These are phyloP conservation scores for Paramormyrops kingsleyae DNA, from an alignment of 2,113 vertebrate species.

Conservation along the genomic window DNA sequence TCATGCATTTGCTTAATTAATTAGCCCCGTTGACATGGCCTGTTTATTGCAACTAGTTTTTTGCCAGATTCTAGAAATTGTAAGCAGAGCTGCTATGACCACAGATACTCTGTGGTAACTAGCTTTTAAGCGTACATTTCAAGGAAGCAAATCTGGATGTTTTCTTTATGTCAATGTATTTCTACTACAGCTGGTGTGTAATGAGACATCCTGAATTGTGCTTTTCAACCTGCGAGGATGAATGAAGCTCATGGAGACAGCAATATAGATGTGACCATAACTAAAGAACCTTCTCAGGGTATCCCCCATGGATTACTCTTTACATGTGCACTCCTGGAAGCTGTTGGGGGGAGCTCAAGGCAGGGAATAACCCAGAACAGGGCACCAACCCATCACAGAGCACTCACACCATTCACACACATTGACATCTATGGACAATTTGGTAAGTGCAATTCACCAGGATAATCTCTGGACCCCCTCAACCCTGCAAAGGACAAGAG, in stretches of 20 bases:
- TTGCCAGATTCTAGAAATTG: not conserved
- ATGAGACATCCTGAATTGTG: not conserved
- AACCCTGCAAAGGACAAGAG: not conserved
- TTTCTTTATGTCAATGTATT: not conserved
- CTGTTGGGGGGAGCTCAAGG: not conserved
- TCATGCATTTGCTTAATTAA: slow-evolving; percentile 2
- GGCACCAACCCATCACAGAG: not conserved
- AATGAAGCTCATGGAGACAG: not conserved
- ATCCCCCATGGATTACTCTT: not conserved
- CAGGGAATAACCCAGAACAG: not conserved
- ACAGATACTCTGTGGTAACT: not conserved
- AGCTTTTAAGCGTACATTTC: not conserved
- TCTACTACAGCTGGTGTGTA: not conserved
- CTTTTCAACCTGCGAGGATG: not conserved
- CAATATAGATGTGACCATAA: not conserved
- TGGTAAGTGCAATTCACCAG: not conserved
- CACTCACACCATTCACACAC: not conserved
- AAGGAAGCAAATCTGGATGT: not conserved
- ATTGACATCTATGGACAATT: not conserved
- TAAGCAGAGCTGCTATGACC: not conserved
- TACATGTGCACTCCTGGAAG: not conserved
- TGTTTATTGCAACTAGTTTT: not conserved
- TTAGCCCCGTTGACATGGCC: not conserved
- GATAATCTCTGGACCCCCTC: not conserved
- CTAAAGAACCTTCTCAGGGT: not conserved